Base-by-base conservation (phyloP, 2,797 vertebrate genomes). In the Xenopus petersii region DNA sequence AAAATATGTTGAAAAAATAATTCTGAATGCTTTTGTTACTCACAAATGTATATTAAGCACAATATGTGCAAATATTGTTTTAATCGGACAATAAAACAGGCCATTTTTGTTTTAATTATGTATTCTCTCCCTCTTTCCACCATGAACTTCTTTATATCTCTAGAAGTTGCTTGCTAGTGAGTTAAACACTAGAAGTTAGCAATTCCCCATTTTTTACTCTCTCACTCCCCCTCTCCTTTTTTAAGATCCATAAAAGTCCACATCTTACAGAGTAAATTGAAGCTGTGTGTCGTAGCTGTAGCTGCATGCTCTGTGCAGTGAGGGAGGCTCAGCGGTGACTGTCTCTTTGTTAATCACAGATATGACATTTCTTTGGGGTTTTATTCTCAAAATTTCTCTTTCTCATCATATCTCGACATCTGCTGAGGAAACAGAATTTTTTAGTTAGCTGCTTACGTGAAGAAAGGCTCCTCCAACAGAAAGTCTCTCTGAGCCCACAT, bases 361-460 rank as follows among this genome's bases (percentile, higher is more conserved):
- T 90, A 82, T 87, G 84, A 84, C 84, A 85, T 91, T 91, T 91
- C 88, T 92, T 86, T 86, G 83, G 87, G 88, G 83, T 88, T 90
- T 87, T 85, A 77, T 72, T 73, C 86, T 83, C 85, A 87, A 87
- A 87, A 83, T 86, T 86, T 84, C 82, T 89, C 84, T 88, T 87
- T 87, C 82, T 67, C 82, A 82, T 87, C 82, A 74, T 87, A 85
- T 88, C 84, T 90, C 89, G 88, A 89, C 86, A 89, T 89, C 85
- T 88, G 85, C 80, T 87, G 84, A 86, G 85, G 77, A 84, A 88
- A 85, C 83, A 79, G 84, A 82, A 85, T 89, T 86, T 42, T 88
- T 86, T 86, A 85, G 85, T 86, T 87, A 86, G 74, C 65, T 78
- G 74, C 84, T 83, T 84, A 88, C 83, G 84, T 83, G 80, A 79